Evolutionary conservation across 2,888 invertebrate species (phyloP).

Genomic region (Scaptomyza flava): DNA sequence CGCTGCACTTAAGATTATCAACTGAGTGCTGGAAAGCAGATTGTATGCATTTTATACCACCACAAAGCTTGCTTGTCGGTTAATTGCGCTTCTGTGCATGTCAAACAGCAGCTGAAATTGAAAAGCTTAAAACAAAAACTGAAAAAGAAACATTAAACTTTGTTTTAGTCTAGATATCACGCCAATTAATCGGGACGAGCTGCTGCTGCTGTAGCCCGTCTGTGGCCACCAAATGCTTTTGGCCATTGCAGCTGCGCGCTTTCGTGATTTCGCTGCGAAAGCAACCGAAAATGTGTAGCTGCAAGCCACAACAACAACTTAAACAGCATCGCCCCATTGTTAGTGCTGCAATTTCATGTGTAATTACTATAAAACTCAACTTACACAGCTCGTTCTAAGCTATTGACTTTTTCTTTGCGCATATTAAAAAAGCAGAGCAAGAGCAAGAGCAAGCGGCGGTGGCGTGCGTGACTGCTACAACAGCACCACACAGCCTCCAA

Average conservation of each 20-base stretch:
- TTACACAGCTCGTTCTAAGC: slow-evolving; percentile 76
- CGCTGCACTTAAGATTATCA: slow-evolving; percentile 63
- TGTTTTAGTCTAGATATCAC: slow-evolving; percentile 82
- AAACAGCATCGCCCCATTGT: slow-evolving; percentile 17
- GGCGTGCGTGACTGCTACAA: slow-evolving; percentile 59
- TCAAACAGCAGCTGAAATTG: slow-evolving; percentile 62
- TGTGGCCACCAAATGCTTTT: slow-evolving; percentile 26
- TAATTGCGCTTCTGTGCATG: slow-evolving; percentile 71
- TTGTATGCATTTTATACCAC: slow-evolving; percentile 81
- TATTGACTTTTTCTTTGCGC: slow-evolving; percentile 68
- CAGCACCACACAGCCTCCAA: slow-evolving; percentile 14
- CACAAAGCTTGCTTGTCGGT: slow-evolving; percentile 45
- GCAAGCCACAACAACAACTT: slow-evolving; percentile 18
- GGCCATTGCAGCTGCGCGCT: slow-evolving; percentile 71
- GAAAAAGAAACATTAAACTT: slow-evolving; percentile 44
- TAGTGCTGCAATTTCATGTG: slow-evolving; percentile 55
- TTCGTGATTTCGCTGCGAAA: slow-evolving; percentile 75
- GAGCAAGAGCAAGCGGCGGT: slow-evolving; percentile 29
- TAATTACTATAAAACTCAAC: slow-evolving; percentile 58
- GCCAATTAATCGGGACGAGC: slow-evolving; percentile 67
- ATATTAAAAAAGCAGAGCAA: slow-evolving; percentile 22
- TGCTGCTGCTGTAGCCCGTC: slow-evolving; percentile 10
- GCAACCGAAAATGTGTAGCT: slow-evolving; percentile 53
- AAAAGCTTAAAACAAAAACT: slow-evolving; percentile 37
- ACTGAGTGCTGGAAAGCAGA: slow-evolving; percentile 76